Evolutionary conservation across 2,888 invertebrate species (phyloP), one percentile per base, ranked within the genome.

Genomic region (Xestia xanthographa): DNA sequence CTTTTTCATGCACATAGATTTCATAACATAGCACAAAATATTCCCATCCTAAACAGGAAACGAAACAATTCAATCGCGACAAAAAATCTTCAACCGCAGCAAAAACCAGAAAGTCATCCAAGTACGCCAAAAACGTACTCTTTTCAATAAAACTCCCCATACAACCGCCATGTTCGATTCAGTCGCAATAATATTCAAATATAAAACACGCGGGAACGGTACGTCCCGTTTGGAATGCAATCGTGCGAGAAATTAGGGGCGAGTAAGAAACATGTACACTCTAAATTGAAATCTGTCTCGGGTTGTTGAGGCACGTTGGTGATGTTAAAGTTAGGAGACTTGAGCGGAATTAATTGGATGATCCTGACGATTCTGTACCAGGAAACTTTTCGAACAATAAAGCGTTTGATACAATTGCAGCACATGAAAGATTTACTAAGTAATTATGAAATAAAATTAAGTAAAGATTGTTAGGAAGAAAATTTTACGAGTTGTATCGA

Each of bases 201-300:
- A 88, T 82, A 84, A 85, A 86, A 87, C 86, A 84, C 82, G 86
- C 77, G 79, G 77, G 82, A 83, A 82, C 74, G 82, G 86, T 88
- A 89, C 89, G 90, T 91, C 89, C 83, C 87, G 91, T 88, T 89
- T 87, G 89, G 88, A 81, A 90, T 87, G 90, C 91, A 91, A 93
- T 93, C 90, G 90, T 89, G 91, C 92, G 90, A 88, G 90, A 93
- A 93, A 93, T 93, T 92, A 92, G 90, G 91, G 90, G 86, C 87
- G 88, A 90, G 90, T 89, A 90, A 90, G 91, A 91, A 91, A 92
- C 91, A 91, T 91, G 91, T 92, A 91, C 88, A 91, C 90, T 90
- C 90, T 87, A 91, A 92, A 93, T 92, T 92, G 92, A 92, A 92
- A 92, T 92, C 92, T 92, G 91, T 91, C 91, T 90, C 86, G 89